These are phyloP conservation scores for Drosophila nigrodunni DNA, from an alignment of 1,140 invertebrate species.

Conservation along the genomic window DNA sequence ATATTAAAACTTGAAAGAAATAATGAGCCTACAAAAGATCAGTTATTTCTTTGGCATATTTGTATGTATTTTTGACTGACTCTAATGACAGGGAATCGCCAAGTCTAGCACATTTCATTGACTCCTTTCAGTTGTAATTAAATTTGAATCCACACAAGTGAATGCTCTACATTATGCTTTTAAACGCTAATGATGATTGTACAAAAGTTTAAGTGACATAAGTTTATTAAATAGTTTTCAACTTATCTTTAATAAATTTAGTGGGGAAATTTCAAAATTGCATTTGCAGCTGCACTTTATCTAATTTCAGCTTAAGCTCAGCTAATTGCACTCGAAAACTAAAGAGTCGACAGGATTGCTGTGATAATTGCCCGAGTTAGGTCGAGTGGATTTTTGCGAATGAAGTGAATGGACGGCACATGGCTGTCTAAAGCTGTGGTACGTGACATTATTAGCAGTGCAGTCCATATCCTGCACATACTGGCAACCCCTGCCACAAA, in stretches of 20 bases:
- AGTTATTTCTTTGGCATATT: background rate
- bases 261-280: background rate
- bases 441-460: constrained; percentile 79
- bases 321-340: constrained; percentile 35
- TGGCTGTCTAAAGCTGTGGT: constrained; percentile 75
- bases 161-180: constrained; percentile 1
- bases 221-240: constrained; percentile 1
- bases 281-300: background rate
- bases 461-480: constrained; percentile 56
- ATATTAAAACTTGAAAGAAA: no score
- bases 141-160: constrained; percentile 33
- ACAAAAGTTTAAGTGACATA: constrained; percentile 5
- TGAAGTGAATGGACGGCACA: constrained; percentile 59
- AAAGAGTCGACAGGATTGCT: constrained; percentile 10
- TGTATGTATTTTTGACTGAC: background rate
- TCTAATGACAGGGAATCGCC: background rate
- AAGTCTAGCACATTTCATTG: background rate
- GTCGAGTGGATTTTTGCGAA: constrained; percentile 7
- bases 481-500: background rate
- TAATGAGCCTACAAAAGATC: no score
- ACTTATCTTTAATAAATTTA: background rate
- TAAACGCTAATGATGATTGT: constrained; percentile 6
- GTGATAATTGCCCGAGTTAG: constrained; percentile 54
- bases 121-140: constrained; percentile 47
- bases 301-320: constrained; percentile 14